Evolutionary conservation across 2,113 vertebrate species (phyloP).

Genomic region (Rallus limicola): DNA sequence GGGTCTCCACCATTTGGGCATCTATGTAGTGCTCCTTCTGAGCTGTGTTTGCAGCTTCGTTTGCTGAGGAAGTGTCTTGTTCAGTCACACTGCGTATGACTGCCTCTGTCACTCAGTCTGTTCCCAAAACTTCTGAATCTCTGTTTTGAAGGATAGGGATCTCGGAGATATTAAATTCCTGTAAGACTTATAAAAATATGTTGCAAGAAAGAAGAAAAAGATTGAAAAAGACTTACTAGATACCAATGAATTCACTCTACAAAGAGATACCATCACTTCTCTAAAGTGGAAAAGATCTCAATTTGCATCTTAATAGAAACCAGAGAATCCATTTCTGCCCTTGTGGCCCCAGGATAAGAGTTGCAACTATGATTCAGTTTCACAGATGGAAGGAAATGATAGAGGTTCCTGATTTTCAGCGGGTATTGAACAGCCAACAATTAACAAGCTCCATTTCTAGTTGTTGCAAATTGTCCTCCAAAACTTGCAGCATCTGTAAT

Average conservation of each 20-base stretch:
- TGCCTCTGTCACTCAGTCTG: not conserved
- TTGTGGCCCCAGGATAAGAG: slow-evolving; percentile 3
- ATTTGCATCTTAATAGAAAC: slow-evolving; percentile 66
- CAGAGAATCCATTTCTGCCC: slow-evolving; percentile 51
- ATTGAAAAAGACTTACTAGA: slow-evolving; percentile 15
- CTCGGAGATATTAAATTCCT: slow-evolving; percentile 34
- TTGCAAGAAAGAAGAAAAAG: slow-evolving; percentile 6
- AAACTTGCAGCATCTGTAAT: not conserved
- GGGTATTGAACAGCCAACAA: not conserved
- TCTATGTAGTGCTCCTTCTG: not conserved
- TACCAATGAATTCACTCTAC: slow-evolving; percentile 20
- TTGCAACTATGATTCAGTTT: not conserved
- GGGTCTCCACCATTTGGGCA: not conserved
- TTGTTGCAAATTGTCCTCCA: not conserved
- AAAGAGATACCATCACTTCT: slow-evolving; percentile 51
- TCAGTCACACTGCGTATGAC: not conserved
- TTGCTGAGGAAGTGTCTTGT: not conserved
- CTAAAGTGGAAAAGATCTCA: slow-evolving; percentile 53
- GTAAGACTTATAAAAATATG: slow-evolving; percentile 22
- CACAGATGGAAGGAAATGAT: slow-evolving; percentile 12
- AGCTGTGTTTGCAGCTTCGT: not conserved
- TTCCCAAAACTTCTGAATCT: not conserved
- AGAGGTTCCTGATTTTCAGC: not conserved
- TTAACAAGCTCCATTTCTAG: not conserved
- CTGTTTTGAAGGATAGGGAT: slow-evolving; percentile 4